phyloP scores from a whole-genome alignment of 1,140 invertebrate species.

The Drosophila auraria region DNA sequence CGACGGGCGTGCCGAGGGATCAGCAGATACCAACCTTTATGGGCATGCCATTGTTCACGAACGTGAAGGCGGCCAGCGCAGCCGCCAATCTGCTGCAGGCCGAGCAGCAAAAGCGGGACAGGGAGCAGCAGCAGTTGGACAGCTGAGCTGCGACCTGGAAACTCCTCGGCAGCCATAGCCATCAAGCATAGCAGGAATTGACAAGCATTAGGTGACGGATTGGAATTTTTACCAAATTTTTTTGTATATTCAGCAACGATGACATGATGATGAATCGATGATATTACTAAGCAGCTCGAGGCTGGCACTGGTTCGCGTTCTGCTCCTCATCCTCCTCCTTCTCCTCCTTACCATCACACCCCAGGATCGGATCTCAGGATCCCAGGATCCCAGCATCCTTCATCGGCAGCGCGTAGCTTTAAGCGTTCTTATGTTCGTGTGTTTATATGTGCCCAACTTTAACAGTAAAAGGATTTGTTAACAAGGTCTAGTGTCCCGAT shows the following conservation, averaged over 20 bases:
- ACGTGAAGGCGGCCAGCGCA: conserved; percentile 56
- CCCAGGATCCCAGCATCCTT: conserved; percentile 29
- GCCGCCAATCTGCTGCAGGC: conserved; percentile 51
- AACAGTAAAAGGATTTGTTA: conserved; percentile 77
- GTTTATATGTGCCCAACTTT: conserved; percentile 80
- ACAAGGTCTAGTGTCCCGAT: conserved; percentile 40
- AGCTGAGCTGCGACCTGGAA: conserved; percentile 44
- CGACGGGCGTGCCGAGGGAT: conserved; percentile 21
- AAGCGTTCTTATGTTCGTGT: conserved; percentile 78
- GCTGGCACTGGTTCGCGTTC: conserved; percentile 49
- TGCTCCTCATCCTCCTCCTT: conserved; percentile 27
- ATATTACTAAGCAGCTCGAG: conserved; percentile 51
- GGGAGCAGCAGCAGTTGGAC: conserved; percentile 41
- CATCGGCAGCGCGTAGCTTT: conserved; percentile 67
- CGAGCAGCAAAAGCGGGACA: conserved; percentile 41
- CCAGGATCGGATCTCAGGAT: conserved; percentile 11
- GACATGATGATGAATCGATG: conserved; percentile 39
- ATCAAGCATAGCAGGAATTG: conserved; percentile 66
- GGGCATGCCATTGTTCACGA: conserved; percentile 90
- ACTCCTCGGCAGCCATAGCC: neutral
- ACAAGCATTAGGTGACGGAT: conserved; percentile 45
- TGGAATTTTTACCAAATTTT: conserved; percentile 61
- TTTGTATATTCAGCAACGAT: conserved; percentile 54
- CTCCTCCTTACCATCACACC: conserved; percentile 36
- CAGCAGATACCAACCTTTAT: conserved; percentile 88